Evolutionary conservation across 2,113 vertebrate genomes (phyloP), one percentile per base, ranked within the genome.

Genomic region (Amblyopsis rosae): DNA sequence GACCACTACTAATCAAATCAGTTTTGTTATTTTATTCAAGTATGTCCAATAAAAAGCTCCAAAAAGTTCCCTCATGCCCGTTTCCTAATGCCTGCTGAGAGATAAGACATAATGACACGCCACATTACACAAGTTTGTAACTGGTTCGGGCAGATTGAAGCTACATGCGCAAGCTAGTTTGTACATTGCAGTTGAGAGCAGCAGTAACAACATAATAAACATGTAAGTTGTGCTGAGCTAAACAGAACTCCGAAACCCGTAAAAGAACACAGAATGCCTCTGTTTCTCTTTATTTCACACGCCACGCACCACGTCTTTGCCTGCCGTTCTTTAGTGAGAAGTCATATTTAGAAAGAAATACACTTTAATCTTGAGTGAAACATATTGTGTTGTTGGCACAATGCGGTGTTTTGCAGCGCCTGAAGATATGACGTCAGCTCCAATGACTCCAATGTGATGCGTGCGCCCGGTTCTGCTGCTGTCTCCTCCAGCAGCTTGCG

Each of bases 121-220:
- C 26, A 66, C 63, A 63, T 51, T 58, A 16, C 35, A 33, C n/a
- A 13, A 13, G 2, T 72, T 49, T 47, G 16, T 41, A 41, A 72
- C 61, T 11, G 1, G 10, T 68, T 16, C n/a, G 26, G 7, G 41
- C 33, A 63, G 57, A 73, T 4, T 57, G 62, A 57, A 59, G 26
- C 47, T 48, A 2, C 11, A 15, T 0, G 26, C 5, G 9, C 16
- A 12, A 45, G 59, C 66, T 65, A 11, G 51, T 45, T 59, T 46
- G 56, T 15, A 60, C 17, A 15, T 55, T 2, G 59, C 49, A 77
- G 66, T 73, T 73, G 64, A 63, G 62, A 61, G 64, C 1, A 2
- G 3, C 67, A 19, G 57, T 77, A 64, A 82, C 80, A 80, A 51
- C 72, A 77, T 59, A 70, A 82, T 80, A 80, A 87, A 84, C 59